Conservation (phyloP, 2,113 vertebrate species). For the Neotoma lepida region DNA sequence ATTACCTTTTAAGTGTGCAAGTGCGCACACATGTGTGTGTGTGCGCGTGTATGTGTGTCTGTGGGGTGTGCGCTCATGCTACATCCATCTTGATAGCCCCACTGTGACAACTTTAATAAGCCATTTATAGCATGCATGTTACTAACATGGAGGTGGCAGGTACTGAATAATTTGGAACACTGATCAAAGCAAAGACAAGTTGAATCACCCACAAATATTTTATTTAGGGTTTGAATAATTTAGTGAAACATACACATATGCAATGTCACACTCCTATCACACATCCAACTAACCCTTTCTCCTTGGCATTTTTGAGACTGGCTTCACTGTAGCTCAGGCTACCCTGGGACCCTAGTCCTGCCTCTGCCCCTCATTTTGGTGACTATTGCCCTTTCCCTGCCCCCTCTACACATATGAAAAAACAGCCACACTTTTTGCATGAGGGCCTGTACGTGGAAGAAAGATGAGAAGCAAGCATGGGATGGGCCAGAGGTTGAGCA, state of each 20-base stretch:
- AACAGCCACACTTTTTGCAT: neutral
- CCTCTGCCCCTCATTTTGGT: neutral
- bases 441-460: neutral
- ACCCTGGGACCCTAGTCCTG: neutral
- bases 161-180: neutral
- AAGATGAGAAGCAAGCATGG: neutral
- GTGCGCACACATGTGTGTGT: too few relatives aligned
- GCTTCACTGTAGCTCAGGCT: neutral
- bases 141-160: neutral
- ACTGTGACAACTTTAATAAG: neutral
- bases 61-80: too few relatives aligned
- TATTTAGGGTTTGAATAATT: neutral
- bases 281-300: neutral
- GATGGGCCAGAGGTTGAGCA: neutral
- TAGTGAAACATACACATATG: neutral
- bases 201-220: neutral
- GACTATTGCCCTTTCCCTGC: neutral
- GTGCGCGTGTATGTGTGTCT: neutral
- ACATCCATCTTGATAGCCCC: neutral
- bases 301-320: neutral
- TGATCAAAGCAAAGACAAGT: neutral
- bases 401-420: neutral
- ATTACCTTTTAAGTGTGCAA: neutral
- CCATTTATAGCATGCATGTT: neutral
- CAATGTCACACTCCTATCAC: neutral